Conservation (phyloP, 1,140 invertebrate species). For the Tyrophagus putrescentiae region DNA sequence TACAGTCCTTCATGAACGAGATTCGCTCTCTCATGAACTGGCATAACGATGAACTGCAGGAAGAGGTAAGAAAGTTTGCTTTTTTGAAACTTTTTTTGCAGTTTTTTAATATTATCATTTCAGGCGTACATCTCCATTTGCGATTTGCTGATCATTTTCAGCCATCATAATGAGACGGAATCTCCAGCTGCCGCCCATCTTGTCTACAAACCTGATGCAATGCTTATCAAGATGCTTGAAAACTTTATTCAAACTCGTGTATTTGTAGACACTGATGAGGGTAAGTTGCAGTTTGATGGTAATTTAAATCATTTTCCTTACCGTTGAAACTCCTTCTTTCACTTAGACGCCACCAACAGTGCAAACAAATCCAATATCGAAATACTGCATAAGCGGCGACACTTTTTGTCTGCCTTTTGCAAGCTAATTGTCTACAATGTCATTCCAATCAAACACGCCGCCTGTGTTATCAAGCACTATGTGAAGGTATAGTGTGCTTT, state of each 20-base stretch:
- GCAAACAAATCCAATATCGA: conserved; percentile 86
- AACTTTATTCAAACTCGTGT: conserved; percentile 84
- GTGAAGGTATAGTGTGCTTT: conserved; percentile 54
- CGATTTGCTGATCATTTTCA: conserved; percentile 87
- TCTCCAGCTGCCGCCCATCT: conserved; percentile 45
- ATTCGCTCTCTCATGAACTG: conserved; percentile 50
- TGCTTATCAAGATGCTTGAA: conserved; percentile 66
- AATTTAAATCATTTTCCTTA: conserved; percentile 24
- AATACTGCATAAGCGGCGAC: conserved; percentile 84
- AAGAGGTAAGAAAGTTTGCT: conserved; percentile 36
- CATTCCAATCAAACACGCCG: conserved; percentile 69
- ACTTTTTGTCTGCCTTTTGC: conserved; percentile 88
- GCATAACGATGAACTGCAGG: conserved; percentile 39
- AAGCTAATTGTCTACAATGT: conserved; percentile 96
- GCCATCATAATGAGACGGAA: conserved; percentile 57
- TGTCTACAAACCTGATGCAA: conserved; percentile 62
- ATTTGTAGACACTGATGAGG: conserved; percentile 70
- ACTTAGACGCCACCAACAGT: conserved; percentile 43
- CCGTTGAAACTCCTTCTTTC: conserved; percentile 25
- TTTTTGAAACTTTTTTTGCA: conserved; percentile 1
- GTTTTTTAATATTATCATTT: conserved; percentile 27
- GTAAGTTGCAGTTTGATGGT: conserved; percentile 32
- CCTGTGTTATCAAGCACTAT: conserved; percentile 92
- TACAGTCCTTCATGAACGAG: conserved; percentile 53
- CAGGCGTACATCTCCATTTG: conserved; percentile 84